Conservation (phyloP, 2,113 vertebrate genomes). For the Alosa alosa region DNA sequence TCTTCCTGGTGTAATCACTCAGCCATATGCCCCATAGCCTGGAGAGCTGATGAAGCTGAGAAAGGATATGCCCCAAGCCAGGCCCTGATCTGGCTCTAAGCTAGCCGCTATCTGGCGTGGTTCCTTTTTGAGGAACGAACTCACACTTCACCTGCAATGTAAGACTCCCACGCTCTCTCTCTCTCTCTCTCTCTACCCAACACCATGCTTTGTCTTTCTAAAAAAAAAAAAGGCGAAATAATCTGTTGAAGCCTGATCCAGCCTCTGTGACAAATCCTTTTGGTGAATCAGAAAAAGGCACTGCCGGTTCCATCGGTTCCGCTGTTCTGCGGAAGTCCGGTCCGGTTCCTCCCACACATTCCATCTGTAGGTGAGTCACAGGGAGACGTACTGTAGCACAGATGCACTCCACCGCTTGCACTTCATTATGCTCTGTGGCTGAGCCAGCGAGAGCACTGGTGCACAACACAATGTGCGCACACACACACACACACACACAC, state of each 20-base stretch:
- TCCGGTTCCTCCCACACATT: slow-evolving; percentile 57
- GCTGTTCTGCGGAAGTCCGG: slow-evolving; percentile 50
- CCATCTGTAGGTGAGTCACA: slow-evolving; percentile 63
- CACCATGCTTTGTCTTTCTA: not conserved
- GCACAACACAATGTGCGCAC: not conserved
- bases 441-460: not conserved
- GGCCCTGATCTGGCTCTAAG: not conserved
- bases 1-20: slow-evolving; percentile 9
- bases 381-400: not conserved
- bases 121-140: not conserved
- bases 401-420: not conserved
- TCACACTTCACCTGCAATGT: not conserved
- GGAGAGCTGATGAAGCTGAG: not conserved
- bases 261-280: slow-evolving; percentile 36
- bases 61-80: not conserved
- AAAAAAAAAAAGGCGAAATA: no score
- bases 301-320: slow-evolving; percentile 37
- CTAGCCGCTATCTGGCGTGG: not conserved
- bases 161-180: not conserved
- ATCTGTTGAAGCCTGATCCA: not conserved
- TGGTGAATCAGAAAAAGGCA: slow-evolving; percentile 41
- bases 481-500: not conserved
- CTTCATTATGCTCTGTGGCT: slow-evolving; percentile 18
- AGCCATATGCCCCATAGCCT: slow-evolving; percentile 6
- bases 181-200: not conserved